A percentile compares a stretch with the other conserved stretches of the same genome.
Conservation (phyloP, 2,113 vertebrate genomes). For the Salvelinus namaycush region DNA sequence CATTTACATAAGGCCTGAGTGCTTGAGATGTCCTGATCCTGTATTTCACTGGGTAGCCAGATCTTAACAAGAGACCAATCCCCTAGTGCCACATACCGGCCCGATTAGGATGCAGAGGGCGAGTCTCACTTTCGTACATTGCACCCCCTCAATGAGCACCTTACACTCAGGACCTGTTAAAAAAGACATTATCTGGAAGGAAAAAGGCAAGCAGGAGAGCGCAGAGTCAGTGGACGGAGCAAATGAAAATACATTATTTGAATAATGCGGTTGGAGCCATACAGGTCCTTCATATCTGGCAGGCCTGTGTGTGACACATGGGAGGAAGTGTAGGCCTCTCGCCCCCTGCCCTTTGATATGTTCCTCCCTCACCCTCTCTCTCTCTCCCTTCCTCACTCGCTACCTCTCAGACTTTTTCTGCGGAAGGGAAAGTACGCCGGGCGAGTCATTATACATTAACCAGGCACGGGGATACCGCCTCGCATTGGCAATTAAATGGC, state of each 20-base stretch:
- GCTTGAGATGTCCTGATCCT: no score
- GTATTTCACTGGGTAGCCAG: no score
- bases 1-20: no score
- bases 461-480: conserved; percentile 85
- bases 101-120: conserved; percentile 59
- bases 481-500: conserved; percentile 98
- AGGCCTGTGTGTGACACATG: conserved; percentile 80
- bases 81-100: conserved; percentile 27
- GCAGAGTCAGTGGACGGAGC: conserved; percentile 80
- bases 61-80: background rate
- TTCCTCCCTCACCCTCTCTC: conserved; percentile 84
- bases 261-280: conserved; percentile 89
- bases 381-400: conserved; percentile 61
- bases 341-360: conserved; percentile 95
- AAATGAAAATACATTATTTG: conserved; percentile 90
- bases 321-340: conserved; percentile 87
- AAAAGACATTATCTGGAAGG: conserved; percentile 54
- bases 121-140: conserved; percentile 20
- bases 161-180: conserved; percentile 59
- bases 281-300: conserved; percentile 81
- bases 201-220: conserved; percentile 30
- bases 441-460: conserved; percentile 99
- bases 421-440: conserved; percentile 80
- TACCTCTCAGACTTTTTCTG: conserved; percentile 69
- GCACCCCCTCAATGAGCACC: conserved; percentile 39